Conservation (phyloP, 2,797 vertebrate species). For the Catharus ustulatus region DNA sequence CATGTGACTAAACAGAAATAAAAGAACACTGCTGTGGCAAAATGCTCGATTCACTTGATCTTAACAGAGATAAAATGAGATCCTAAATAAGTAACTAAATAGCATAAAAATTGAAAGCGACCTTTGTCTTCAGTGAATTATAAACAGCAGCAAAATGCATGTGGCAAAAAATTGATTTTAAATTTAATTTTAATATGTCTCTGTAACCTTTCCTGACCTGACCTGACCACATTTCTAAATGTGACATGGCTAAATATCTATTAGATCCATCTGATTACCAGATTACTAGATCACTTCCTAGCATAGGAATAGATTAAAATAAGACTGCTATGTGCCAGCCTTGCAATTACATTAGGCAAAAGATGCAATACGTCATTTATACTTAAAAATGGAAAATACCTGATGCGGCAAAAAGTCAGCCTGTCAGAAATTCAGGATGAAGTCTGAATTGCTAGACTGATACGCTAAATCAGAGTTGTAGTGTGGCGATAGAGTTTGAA, state of each 20-base stretch:
- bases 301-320: neutral
- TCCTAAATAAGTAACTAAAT: neutral
- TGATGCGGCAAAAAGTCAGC: neutral
- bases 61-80: neutral
- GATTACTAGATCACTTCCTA: neutral
- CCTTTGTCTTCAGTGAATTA: neutral
- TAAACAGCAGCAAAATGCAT: neutral
- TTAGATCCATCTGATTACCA: neutral
- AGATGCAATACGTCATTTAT: neutral
- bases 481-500: neutral
- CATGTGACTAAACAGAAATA: neutral
- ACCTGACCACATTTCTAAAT: neutral
- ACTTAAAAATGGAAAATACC: neutral
- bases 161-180: neutral
- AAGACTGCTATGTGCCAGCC: neutral
- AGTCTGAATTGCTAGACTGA: neutral
- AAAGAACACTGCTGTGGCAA: neutral
- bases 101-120: neutral
- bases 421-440: neutral
- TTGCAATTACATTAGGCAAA: neutral
- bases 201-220: neutral
- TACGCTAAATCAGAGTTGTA: neutral
- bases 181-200: neutral
- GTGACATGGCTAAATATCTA: neutral
- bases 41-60: neutral